phyloP scores from a whole-genome alignment of 1,140 invertebrate genomes.

The Anastatus disparis region DNA sequence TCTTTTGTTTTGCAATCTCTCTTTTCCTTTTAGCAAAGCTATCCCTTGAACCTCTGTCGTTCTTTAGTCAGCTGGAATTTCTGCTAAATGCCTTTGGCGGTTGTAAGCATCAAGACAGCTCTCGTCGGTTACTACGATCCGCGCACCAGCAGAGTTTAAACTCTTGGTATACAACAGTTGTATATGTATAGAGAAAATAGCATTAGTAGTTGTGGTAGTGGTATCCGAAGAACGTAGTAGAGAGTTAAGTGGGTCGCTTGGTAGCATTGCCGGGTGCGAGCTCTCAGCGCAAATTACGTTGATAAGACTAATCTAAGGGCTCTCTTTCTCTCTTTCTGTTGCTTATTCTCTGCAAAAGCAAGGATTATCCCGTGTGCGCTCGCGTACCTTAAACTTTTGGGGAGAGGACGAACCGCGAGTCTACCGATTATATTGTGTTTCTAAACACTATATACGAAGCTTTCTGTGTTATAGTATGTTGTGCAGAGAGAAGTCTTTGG shows the following conservation, averaged over 20 bases:
- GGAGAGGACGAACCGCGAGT: not conserved
- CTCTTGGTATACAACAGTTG: not conserved
- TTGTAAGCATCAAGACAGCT: not conserved
- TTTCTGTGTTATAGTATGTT: too few species aligned
- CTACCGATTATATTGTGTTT: slow-evolving; percentile 6
- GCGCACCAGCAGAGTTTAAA: not conserved
- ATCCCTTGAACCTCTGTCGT: too few species aligned
- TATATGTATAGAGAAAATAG: not conserved
- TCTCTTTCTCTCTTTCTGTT: too few species aligned
- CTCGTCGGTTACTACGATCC: not conserved
- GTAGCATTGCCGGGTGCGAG: not conserved
- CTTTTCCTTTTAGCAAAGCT: too few species aligned
- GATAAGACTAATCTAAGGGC: slow-evolving; percentile 32
- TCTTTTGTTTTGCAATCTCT: too few species aligned
- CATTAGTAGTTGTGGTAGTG: too few species aligned
- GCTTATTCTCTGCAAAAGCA: not conserved
- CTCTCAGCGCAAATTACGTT: slow-evolving; percentile 10
- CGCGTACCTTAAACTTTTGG: slow-evolving; percentile 5
- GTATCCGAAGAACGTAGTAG: too few species aligned
- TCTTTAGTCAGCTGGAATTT: slow-evolving; percentile 13
- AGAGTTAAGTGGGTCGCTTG: slow-evolving; percentile 17
- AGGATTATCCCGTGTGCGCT: not conserved
- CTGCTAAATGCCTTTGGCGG: not conserved
- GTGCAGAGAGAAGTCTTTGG: too few species aligned
- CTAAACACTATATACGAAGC: slow-evolving; percentile 6